A percentile compares a stretch with the other conserved stretches of the same genome.
Evolutionary conservation across 2,888 invertebrate genomes (phyloP).

Genomic region (Epicampocera succincta): DNA sequence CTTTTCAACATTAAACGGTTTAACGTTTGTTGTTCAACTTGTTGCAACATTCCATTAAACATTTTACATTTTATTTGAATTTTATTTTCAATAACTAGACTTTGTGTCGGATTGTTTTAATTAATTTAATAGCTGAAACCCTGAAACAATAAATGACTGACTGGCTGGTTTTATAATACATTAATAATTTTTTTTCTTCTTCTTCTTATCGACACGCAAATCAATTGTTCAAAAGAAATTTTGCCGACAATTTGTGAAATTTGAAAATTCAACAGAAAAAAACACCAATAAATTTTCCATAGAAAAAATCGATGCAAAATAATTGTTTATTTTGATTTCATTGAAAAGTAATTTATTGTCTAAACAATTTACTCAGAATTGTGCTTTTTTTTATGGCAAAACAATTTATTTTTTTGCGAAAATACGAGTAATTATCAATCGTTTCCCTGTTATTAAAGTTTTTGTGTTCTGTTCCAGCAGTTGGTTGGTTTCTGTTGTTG

Average conservation of each 20-base stretch:
- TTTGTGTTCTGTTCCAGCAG: constrained; percentile 5
- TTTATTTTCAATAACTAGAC: constrained; percentile 34
- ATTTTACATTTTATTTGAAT: constrained; percentile 33
- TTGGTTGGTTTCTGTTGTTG: neutral
- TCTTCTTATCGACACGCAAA: constrained; percentile 59
- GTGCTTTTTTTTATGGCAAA: neutral
- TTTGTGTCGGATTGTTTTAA: constrained; percentile 46
- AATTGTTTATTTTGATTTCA: constrained; percentile 8
- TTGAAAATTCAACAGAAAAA: neutral
- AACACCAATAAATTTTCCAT: constrained; percentile 3
- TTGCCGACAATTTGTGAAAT: constrained; percentile 49
- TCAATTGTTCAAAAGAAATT: constrained; percentile 53
- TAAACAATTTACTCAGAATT: constrained; percentile 14
- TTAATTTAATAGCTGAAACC: constrained; percentile 30
- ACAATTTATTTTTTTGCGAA: neutral
- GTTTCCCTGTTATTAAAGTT: constrained; percentile 8
- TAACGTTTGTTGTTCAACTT: constrained; percentile 10
- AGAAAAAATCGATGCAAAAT: constrained; percentile 3
- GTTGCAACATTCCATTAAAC: constrained; percentile 44
- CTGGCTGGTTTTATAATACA: neutral
- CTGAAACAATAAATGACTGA: constrained; percentile 37
- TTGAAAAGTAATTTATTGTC: constrained; percentile 12
- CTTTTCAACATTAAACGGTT: neutral
- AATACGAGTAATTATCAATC: constrained; percentile 24
- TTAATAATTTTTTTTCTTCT: too few relatives aligned